Evolutionary conservation across 1,140 invertebrate species (phyloP).

Genomic region (Drosophila athabasca): DNA sequence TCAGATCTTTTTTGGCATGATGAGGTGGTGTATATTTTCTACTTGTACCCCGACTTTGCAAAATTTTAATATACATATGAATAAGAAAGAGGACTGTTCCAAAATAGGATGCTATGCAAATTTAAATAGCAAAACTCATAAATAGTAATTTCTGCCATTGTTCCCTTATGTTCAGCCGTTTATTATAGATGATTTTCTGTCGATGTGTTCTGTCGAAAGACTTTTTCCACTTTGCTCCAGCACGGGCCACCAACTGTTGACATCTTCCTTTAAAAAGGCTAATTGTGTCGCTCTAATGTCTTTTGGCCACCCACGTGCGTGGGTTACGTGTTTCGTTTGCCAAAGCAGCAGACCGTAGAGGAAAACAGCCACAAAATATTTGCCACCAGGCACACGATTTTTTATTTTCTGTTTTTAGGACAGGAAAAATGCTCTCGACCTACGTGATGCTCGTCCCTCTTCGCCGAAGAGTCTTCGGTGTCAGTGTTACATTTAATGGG

Average conservation of each 20-base stretch:
- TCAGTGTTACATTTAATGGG: too few relatives aligned
- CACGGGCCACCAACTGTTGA: conserved; percentile 22
- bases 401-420: conserved; percentile 3
- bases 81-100: too few relatives aligned
- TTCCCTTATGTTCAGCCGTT: neutral
- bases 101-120: too few relatives aligned
- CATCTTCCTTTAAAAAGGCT: conserved; percentile 45
- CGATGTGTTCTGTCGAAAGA: too few relatives aligned
- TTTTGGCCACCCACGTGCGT: conserved; percentile 52
- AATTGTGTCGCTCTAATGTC: conserved; percentile 57
- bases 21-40: too few relatives aligned
- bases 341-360: neutral
- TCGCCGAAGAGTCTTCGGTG: neutral
- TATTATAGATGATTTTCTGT: too few relatives aligned
- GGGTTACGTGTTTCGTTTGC: conserved; percentile 40
- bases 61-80: too few relatives aligned
- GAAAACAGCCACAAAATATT: conserved; percentile 10
- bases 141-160: too few relatives aligned
- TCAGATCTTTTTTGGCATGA: too few relatives aligned
- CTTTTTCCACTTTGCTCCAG: too few relatives aligned
- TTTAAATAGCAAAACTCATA: too few relatives aligned
- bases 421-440: neutral
- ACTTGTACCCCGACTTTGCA: too few relatives aligned
- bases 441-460: conserved; percentile 34
- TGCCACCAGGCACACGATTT: conserved; percentile 4